A percentile compares a stretch with the other conserved stretches of the same genome.
phyloP scores from a whole-genome alignment of 2,113 vertebrate genomes.

The Phainopepla nitens region DNA sequence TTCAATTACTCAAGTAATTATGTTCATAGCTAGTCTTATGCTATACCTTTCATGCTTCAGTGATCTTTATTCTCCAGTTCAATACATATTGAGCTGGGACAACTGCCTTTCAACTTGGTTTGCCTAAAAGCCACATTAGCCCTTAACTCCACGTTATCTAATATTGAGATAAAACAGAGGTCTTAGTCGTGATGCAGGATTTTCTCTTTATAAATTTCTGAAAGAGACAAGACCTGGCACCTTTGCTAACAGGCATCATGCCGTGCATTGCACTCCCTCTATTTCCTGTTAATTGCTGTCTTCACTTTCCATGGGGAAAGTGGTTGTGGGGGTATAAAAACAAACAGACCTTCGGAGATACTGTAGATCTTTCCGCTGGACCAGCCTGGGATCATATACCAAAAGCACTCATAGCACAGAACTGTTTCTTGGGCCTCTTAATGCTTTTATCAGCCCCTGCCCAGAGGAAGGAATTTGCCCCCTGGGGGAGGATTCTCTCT shows the following conservation, averaged over 20 bases:
- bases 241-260: background rate
- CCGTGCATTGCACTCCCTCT: background rate
- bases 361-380: background rate
- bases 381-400: background rate
- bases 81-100: constrained; percentile 38
- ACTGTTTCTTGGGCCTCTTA: background rate
- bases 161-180: background rate
- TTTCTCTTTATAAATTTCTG: background rate
- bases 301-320: background rate
- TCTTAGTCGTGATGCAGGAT: background rate
- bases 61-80: constrained; percentile 32
- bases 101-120: background rate
- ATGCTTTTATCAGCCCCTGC: background rate
- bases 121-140: background rate
- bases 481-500: background rate
- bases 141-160: background rate
- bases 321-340: background rate
- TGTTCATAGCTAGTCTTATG: background rate
- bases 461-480: background rate
- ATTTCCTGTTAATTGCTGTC: background rate
- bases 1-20: constrained; percentile 37
- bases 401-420: background rate
- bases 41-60: constrained; percentile 11
- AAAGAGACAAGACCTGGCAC: background rate
- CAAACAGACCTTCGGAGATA: background rate